Conservation (phyloP, 1,140 invertebrate genomes). For the Lasaia peninsularis region DNA sequence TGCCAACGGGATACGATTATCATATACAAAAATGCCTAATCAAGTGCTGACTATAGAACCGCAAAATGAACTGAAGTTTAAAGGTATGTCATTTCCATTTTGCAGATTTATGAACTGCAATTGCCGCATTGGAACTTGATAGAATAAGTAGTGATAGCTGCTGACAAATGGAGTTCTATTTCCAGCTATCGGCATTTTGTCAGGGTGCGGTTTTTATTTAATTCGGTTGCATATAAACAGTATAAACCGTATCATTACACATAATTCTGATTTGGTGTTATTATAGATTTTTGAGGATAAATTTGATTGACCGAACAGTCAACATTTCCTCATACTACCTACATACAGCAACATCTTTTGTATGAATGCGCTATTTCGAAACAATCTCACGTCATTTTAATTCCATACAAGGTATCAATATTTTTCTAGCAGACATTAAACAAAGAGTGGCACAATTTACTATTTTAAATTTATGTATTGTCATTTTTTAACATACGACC, state of each 20-base stretch:
- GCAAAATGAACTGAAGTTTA: conserved; percentile 84
- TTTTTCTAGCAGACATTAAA: too few species aligned
- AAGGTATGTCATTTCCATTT: conserved; percentile 78
- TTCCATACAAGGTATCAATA: too few species aligned
- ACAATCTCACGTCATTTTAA: too few species aligned
- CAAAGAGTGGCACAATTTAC: too few species aligned
- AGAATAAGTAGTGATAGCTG: conserved; percentile 64
- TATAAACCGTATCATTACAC: background rate
- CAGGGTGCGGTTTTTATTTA: conserved; percentile 63
- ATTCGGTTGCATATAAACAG: conserved; percentile 9
- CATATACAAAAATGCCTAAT: conserved; percentile 73
- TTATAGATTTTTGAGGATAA: background rate
- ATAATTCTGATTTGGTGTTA: background rate
- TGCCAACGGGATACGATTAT: conserved; percentile 48
- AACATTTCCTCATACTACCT: background rate
- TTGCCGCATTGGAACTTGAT: conserved; percentile 62
- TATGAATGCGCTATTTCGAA: too few species aligned
- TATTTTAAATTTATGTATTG: too few species aligned
- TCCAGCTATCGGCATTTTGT: conserved; percentile 71
- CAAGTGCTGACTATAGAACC: conserved; percentile 86
- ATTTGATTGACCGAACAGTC: background rate
- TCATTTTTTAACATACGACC: too few species aligned
- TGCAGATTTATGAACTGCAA: conserved; percentile 33
- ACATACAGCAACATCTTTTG: background rate
- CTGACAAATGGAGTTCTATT: conserved; percentile 77